Evolutionary conservation across 2,113 vertebrate genomes (phyloP), one percentile per base, ranked within the genome.

Genomic region (Rattus rattus): DNA sequence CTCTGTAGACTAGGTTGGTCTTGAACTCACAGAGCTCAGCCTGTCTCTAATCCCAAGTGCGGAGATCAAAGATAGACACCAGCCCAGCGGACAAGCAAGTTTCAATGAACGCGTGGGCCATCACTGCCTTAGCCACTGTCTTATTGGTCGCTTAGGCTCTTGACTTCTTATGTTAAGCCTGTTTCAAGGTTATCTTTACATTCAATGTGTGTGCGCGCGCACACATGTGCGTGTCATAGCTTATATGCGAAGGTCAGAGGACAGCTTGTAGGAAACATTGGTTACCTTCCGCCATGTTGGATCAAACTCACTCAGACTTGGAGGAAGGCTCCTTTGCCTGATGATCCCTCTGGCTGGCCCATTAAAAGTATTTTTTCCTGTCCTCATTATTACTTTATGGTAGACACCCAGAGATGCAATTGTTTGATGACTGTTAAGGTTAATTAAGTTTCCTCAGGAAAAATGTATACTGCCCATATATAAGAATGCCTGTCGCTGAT

Each of bases 381-480:
- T 90, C 94, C 94, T 75, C 86, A 93, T 96, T 93, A 83, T 92
- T 96, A 96, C 73, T 63, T 93, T 75, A 47, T 87, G 73, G 84
- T 92, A 94, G 84, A 93, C 76, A 80, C 56, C 63, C 61, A 73
- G 39, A 97, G 54, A 28, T 70, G 4, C 19, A 93, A 85, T 90
- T 92, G 91, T 73, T 80, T 26, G 39, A 73, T 90, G 20, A 67
- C 13, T 77, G 84, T 54, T 54, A 70, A 90, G 76, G 65, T 96
- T 85, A 36, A 75, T 92, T 91, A 94, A 90, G 90, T 33, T 83
- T 94, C 94, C 92, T 73, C 49, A 83, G 87, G 69, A 92, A 90
- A 91, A n/a, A 6, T 77, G 79, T 30, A 54, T 83, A 56, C 72
- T 39, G 72, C 49, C 69, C 69, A 70, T 19, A 70, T 36, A 70